Evolutionary conservation across 2,797 vertebrate genomes (phyloP).

Genomic region (Chrysolophus pictus): DNA sequence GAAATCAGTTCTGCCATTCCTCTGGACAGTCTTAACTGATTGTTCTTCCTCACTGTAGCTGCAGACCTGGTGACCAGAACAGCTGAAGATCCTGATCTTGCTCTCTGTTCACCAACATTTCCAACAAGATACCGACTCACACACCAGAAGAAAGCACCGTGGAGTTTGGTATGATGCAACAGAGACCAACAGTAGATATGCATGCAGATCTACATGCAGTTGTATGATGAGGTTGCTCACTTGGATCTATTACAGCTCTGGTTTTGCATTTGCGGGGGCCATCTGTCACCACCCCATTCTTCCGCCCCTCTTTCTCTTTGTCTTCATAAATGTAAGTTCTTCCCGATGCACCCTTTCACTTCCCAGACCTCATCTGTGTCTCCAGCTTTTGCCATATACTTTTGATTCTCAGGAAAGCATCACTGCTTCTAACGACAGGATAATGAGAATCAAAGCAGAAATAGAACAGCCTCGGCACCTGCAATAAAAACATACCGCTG

Average conservation of each 20-base stretch:
- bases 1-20: background rate
- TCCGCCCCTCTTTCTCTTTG: no score
- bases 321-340: no score
- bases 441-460: background rate
- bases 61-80: background rate
- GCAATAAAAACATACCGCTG: background rate
- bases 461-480: background rate
- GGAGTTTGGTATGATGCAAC: background rate
- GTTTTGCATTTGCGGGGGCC: no score
- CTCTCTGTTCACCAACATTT: background rate
- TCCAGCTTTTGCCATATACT: no score
- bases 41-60: no score
- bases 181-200: background rate
- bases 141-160: background rate
- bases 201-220: no score
- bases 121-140: background rate
- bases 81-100: background rate
- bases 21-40: background rate
- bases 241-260: no score
- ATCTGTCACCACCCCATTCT: no score
- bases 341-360: no score
- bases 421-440: background rate
- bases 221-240: no score
- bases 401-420: no score
- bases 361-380: no score